Percentiles rank a stretch among this genome's conserved stretches.
These are phyloP conservation scores for Pampus argenteus DNA, from an alignment of 2,797 vertebrate species.

Conservation along the genomic window DNA sequence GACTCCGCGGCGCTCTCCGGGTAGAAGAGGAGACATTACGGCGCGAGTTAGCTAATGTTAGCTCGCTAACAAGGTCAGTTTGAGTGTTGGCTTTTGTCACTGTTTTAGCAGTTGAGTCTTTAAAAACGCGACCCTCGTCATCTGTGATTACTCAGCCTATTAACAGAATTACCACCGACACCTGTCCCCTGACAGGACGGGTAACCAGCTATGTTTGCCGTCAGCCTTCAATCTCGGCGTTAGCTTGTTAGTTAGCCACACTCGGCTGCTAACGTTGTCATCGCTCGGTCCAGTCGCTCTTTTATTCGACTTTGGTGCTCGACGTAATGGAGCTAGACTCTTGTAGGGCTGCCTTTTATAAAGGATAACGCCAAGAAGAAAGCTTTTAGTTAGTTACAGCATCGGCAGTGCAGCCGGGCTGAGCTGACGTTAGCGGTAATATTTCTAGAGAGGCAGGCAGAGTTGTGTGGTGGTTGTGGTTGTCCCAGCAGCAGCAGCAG, in stretches of 20 bases:
- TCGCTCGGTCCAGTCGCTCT: slow-evolving; percentile 28
- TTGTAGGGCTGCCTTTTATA: not conserved
- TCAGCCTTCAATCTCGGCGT: slow-evolving; percentile 21
- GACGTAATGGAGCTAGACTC: slow-evolving; percentile 12
- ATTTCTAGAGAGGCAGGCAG: slow-evolving; percentile 12
- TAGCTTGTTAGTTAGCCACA: slow-evolving; percentile 69
- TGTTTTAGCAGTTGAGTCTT: not conserved
- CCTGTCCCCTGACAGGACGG: slow-evolving; percentile 22
- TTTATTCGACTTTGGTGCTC: slow-evolving; percentile 35
- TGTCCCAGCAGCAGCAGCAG: slow-evolving; percentile 37
- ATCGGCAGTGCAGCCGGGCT: not conserved
- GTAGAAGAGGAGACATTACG: slow-evolving; percentile 69
- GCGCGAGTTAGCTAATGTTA: slow-evolving; percentile 78
- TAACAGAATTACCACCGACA: not conserved
- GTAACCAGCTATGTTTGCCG: slow-evolving; percentile 37
- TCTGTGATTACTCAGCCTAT: not conserved
- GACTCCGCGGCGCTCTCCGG: slow-evolving; percentile 62
- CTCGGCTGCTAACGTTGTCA: slow-evolving; percentile 51
- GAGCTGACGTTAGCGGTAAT: slow-evolving; percentile 2
- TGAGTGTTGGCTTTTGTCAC: slow-evolving; percentile 46
- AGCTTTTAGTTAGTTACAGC: not conserved
- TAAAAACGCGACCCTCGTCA: not conserved
- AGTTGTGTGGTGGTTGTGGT: slow-evolving; percentile 37
- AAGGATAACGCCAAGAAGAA: not conserved
- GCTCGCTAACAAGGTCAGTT: slow-evolving; percentile 86